Evolutionary conservation across 2,888 invertebrate species (phyloP).

Genomic region (Brenthis daphne): DNA sequence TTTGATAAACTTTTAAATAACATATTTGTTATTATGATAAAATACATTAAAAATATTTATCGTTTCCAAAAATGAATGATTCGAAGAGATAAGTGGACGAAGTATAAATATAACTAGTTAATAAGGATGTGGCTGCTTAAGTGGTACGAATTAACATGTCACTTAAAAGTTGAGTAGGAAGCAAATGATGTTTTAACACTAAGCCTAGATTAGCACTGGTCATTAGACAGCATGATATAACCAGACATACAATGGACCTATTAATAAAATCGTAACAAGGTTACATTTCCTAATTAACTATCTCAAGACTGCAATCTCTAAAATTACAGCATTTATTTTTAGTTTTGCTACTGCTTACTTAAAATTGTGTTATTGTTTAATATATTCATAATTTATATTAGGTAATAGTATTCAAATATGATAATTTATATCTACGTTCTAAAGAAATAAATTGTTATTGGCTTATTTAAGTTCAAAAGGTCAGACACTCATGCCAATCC

Average conservation of each 20-base stretch:
- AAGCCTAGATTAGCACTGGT: slow-evolving; percentile 69
- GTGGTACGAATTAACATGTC: slow-evolving; percentile 71
- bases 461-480: slow-evolving; percentile 18
- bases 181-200: slow-evolving; percentile 67
- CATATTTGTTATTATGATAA: neutral
- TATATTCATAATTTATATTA: neutral
- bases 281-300: slow-evolving; percentile 19
- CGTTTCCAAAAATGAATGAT: neutral
- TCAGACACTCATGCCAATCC: slow-evolving; percentile 16
- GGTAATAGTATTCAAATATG: neutral
- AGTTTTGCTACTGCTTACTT: neutral
- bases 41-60: neutral
- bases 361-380: too few relatives aligned
- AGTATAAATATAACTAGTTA: slow-evolving; percentile 68
- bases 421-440: slow-evolving; percentile 7
- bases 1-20: neutral
- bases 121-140: slow-evolving; percentile 80
- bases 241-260: slow-evolving; percentile 23
- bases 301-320: neutral
- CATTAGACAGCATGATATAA: slow-evolving; percentile 32
- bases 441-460: slow-evolving; percentile 16
- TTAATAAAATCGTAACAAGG: slow-evolving; percentile 34
- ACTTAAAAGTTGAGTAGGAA: slow-evolving; percentile 75
- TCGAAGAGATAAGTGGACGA: slow-evolving; percentile 49
- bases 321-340: neutral